These are phyloP conservation scores for Muscicapa comitata DNA, from an alignment of 2,797 vertebrate species.

Conservation along the genomic window DNA sequence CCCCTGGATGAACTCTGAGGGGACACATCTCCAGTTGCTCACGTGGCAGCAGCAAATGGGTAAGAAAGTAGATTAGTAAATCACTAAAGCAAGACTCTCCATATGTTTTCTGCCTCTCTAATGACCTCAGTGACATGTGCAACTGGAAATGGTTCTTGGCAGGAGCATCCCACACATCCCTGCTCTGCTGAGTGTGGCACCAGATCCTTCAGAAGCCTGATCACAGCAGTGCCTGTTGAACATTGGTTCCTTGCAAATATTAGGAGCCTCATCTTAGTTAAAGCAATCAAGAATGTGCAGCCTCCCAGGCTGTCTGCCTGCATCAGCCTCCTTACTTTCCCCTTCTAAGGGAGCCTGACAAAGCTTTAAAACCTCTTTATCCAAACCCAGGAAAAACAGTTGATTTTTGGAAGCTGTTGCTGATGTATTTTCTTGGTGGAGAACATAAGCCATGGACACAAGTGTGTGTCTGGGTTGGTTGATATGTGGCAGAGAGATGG, in stretches of 20 bases:
- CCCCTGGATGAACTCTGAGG: fast-evolving
- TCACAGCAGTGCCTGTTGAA: not conserved
- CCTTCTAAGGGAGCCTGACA: not conserved
- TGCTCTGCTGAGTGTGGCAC: not conserved
- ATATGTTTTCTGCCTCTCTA: not conserved
- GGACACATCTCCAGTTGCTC: not conserved
- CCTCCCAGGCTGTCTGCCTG: not conserved
- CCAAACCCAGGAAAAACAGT: fast-evolving
- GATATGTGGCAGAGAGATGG: fast-evolving
- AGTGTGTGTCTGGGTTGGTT: not conserved
- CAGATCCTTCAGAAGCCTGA: not conserved
- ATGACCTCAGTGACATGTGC: not conserved
- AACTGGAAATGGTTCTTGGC: not conserved
- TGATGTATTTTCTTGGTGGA: not conserved
- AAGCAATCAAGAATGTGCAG: not conserved
- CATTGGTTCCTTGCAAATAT: not conserved
- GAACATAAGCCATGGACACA: not conserved
- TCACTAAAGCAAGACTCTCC: not conserved
- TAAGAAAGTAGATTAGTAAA: not conserved
- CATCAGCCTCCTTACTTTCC: not conserved
- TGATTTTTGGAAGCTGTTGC: not conserved
- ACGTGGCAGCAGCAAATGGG: not conserved
- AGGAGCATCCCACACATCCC: not conserved
- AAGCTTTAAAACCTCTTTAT: not conserved
- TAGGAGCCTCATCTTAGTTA: not conserved